phyloP scores from a whole-genome alignment of 2,888 invertebrate genomes.

The Athalia circularis region DNA sequence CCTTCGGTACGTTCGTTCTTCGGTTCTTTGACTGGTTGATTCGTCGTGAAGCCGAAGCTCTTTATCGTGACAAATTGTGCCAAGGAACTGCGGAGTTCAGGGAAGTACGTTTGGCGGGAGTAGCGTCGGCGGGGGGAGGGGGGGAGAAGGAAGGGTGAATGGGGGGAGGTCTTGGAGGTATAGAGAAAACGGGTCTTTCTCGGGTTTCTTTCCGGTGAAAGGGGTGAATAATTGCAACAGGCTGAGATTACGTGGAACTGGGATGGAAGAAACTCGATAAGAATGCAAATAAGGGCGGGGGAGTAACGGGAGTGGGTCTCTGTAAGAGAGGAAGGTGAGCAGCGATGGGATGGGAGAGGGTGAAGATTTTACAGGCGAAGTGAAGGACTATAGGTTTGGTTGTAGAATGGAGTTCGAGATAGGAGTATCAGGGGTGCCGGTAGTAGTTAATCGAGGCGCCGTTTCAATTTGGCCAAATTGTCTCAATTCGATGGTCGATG shows the following conservation, averaged over 20 bases:
- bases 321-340: conserved; percentile 40
- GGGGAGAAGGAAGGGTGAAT: no score
- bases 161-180: no score
- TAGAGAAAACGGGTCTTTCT: conserved; percentile 37
- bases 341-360: conserved; percentile 28
- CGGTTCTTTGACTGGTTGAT: conserved; percentile 22
- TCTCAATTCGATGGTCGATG: conserved; percentile 54
- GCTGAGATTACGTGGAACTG: conserved; percentile 57
- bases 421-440: conserved; percentile 38
- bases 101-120: no score
- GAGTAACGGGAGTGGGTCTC: conserved; percentile 23
- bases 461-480: conserved; percentile 56
- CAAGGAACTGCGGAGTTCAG: no score
- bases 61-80: conserved; percentile 64
- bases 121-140: conserved; percentile 32
- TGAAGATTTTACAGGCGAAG: conserved; percentile 9
- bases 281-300: conserved; percentile 59
- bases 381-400: background rate
- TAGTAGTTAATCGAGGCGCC: conserved; percentile 41
- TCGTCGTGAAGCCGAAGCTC: conserved; percentile 49
- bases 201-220: conserved; percentile 53
- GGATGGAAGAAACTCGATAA: conserved; percentile 56
- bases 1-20: background rate
- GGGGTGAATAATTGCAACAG: conserved; percentile 69
- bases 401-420: conserved; percentile 30